These are phyloP conservation scores for Columba janthina DNA, from an alignment of 2,113 vertebrate species.

Conservation along the genomic window DNA sequence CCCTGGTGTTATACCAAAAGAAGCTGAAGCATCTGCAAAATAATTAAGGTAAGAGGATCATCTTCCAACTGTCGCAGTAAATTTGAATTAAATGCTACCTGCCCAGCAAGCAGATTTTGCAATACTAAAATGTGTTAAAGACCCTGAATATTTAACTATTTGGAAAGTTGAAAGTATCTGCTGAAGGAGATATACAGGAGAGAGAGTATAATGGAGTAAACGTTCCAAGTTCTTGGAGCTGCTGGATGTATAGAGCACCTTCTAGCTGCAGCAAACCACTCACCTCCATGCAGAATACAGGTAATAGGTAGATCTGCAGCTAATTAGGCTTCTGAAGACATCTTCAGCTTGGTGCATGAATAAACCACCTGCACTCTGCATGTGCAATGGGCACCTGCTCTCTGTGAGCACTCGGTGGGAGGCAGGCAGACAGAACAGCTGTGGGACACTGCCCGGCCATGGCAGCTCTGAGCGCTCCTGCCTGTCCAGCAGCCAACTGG, in stretches of 20 bases:
- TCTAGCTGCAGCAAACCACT: not conserved
- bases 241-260: not conserved
- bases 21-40: not conserved
- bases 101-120: not conserved
- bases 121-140: not conserved
- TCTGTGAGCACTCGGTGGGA: not conserved
- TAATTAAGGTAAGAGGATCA: not conserved
- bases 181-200: not conserved
- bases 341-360: not conserved
- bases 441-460: not conserved
- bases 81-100: not conserved
- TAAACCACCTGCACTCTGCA: not conserved
- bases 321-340: not conserved
- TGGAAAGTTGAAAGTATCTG: not conserved
- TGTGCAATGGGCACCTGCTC: not conserved
- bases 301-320: not conserved
- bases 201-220: fast-evolving
- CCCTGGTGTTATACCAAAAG: not conserved
- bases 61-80: not conserved
- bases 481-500: not conserved
- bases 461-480: not conserved
- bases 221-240: not conserved
- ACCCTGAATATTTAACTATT: not conserved
- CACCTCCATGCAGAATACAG: not conserved
- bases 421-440: not conserved